Conservation (phyloP, 1,140 invertebrate genomes). For the Portunus trituberculatus region DNA sequence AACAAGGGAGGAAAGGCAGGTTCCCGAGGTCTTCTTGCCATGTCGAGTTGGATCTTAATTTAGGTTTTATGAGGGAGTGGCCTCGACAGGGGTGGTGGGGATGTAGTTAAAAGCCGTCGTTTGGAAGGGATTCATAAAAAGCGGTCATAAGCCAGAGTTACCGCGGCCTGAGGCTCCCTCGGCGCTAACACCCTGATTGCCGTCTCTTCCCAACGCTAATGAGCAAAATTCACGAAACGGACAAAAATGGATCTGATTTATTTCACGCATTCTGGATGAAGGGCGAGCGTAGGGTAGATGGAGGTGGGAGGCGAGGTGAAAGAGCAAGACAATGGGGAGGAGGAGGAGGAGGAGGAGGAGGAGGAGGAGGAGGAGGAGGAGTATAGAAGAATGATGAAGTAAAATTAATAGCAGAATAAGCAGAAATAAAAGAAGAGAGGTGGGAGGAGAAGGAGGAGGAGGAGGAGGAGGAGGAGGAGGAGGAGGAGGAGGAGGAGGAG, state of each 20-base stretch:
- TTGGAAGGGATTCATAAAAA: not conserved
- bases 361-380: not conserved
- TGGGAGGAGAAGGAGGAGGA: too few species aligned
- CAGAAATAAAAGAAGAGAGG: too few species aligned
- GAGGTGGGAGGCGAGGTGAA: not conserved
- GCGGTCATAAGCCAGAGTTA: not conserved
- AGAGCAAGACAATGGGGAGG: not conserved
- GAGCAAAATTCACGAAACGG: not conserved
- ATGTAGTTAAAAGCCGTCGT: not conserved
- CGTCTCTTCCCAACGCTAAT: slow-evolving; percentile 9
- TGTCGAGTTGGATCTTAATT: not conserved
- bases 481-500: not conserved
- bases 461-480: not conserved
- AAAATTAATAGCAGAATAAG: not conserved
- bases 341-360: not conserved
- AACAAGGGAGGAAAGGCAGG: too few species aligned
- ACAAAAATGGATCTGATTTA: slow-evolving; percentile 15
- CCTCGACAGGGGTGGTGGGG: not conserved
- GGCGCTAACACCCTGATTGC: not conserved
- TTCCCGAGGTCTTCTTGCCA: too few species aligned
- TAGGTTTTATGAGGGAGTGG: slow-evolving; percentile 22
- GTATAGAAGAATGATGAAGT: not conserved
- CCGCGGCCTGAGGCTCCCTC: not conserved
- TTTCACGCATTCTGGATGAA: slow-evolving; percentile 10
- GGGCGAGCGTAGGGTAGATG: not conserved